Percentiles rank a stretch among this genome's conserved stretches.
Evolutionary conservation across 2,797 vertebrate species (phyloP).

Genomic region (Tadarida brasiliensis): DNA sequence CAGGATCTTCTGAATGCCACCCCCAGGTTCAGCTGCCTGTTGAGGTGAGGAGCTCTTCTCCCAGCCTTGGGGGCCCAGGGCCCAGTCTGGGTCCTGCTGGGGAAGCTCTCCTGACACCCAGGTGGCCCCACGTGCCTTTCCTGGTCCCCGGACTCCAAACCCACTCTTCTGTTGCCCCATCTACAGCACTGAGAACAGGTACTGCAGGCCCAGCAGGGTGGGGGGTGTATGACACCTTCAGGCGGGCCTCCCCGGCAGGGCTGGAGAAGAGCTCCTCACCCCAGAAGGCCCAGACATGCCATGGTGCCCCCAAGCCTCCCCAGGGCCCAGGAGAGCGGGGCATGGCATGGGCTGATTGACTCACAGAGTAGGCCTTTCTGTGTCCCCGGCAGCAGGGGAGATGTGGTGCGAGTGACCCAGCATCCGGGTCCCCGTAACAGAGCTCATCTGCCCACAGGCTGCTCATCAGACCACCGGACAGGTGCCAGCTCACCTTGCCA

Average conservation of each 20-base stretch:
- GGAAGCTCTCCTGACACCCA: not conserved
- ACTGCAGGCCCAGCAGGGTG: not conserved
- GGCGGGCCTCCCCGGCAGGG: not conserved
- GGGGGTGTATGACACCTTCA: not conserved
- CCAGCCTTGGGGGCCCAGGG: too few relatives aligned
- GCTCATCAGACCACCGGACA: accelerated
- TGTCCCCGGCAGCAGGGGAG: not conserved
- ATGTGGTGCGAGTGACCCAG: accelerated
- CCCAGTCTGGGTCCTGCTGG: too few relatives aligned
- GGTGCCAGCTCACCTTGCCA: not conserved
- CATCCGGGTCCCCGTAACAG: not conserved
- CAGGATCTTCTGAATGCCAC: not conserved
- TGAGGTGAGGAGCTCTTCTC: too few relatives aligned
- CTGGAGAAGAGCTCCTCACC: not conserved
- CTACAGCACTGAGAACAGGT: not conserved
- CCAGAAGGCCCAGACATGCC: not conserved
- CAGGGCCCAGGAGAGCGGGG: not conserved
- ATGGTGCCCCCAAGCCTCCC: not conserved
- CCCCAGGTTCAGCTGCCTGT: not conserved
- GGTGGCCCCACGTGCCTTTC: not conserved
- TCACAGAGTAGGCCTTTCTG: not conserved
- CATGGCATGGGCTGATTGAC: not conserved
- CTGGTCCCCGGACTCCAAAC: not conserved
- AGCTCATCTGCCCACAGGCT: accelerated
- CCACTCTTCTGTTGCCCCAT: not conserved